A percentile compares a stretch with the other conserved stretches of the same genome.
Conservation (phyloP, 2,113 vertebrate species). For the Arizona elegans region DNA sequence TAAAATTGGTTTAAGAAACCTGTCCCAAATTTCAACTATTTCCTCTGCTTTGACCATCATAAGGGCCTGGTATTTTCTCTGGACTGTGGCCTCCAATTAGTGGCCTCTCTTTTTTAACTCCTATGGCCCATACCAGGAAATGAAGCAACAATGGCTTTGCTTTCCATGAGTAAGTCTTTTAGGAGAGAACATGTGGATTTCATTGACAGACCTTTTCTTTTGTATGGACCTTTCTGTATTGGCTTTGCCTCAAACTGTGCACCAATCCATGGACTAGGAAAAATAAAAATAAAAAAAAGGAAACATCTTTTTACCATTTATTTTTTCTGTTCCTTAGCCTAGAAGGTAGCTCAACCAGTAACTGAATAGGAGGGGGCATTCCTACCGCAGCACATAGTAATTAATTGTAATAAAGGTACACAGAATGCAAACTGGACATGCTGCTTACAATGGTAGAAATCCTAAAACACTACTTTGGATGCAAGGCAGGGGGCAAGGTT, state of each 20-base stretch:
- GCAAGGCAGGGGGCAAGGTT: background rate
- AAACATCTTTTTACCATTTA: background rate
- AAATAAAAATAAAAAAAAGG: background rate
- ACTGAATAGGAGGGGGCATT: background rate
- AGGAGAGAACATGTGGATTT: background rate
- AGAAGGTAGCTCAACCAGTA: background rate
- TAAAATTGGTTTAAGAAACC: background rate
- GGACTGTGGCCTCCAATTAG: background rate
- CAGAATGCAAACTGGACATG: background rate
- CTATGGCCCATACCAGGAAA: background rate
- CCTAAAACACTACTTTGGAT: background rate
- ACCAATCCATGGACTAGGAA: background rate
- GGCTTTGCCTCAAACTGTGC: background rate
- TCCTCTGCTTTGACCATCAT: background rate
- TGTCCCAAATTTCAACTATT: background rate
- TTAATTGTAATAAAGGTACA: background rate
- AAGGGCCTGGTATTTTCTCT: background rate
- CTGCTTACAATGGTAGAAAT: background rate
- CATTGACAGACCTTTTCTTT: background rate
- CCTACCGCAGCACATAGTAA: background rate
- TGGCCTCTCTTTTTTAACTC: background rate
- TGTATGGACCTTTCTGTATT: background rate
- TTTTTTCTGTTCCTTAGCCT: background rate
- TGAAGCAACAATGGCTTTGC: background rate
- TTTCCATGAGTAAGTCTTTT: background rate